These are phyloP conservation scores for Lepilemur ruficaudatus DNA, from an alignment of 2,797 vertebrate species.

Conservation along the genomic window DNA sequence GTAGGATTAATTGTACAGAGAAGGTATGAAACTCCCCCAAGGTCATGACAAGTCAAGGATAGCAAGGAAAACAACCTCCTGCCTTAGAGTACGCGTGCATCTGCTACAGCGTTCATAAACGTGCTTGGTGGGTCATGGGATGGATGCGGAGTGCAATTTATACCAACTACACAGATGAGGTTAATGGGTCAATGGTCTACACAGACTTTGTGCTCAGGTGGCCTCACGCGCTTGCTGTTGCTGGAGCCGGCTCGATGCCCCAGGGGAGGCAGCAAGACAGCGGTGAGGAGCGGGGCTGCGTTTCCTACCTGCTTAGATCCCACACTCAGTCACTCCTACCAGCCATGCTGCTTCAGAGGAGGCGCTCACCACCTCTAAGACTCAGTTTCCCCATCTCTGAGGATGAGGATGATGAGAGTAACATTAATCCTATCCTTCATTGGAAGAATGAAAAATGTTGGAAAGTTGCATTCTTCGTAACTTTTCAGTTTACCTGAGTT, in stretches of 20 bases:
- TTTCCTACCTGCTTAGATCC: fast-evolving
- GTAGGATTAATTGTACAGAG: background rate
- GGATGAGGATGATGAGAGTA: background rate
- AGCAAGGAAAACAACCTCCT: background rate
- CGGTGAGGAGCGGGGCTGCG: fast-evolving
- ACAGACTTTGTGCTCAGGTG: background rate
- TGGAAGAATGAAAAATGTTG: background rate
- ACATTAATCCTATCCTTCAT: background rate
- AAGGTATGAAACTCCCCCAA: background rate
- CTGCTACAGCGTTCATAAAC: background rate
- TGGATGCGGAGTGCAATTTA: background rate
- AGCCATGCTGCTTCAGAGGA: background rate
- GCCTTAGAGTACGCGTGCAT: background rate
- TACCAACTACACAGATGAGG: background rate
- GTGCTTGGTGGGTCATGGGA: background rate
- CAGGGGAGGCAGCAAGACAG: fast-evolving
- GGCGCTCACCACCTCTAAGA: background rate
- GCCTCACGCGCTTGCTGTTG: background rate
- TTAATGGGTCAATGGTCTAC: too few species aligned
- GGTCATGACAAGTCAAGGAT: background rate
- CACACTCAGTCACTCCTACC: too few species aligned
- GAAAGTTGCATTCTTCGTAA: background rate
- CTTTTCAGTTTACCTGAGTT: background rate
- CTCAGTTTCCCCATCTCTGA: background rate
- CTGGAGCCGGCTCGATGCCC: background rate